phyloP scores from a whole-genome alignment of 1,140 invertebrate species.

The Hycleus cichorii region DNA sequence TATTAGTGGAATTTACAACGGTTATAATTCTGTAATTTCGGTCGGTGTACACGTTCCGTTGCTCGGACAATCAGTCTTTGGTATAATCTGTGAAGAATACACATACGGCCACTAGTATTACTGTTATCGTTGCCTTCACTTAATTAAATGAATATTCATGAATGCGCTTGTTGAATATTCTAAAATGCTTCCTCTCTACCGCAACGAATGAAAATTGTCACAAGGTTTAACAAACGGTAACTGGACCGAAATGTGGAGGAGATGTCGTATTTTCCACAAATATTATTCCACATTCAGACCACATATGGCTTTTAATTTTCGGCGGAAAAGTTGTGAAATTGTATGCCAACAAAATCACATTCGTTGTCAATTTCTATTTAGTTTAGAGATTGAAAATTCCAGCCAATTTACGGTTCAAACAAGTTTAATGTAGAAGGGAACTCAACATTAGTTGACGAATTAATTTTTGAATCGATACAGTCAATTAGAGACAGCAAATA shows the following conservation, averaged over 20 bases:
- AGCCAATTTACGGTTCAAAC: too few relatives aligned
- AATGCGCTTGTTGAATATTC: conserved; percentile 28
- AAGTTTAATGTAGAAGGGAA: too few relatives aligned
- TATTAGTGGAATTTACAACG: not conserved
- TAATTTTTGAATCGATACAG: too few relatives aligned
- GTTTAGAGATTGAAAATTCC: too few relatives aligned
- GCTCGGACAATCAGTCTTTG: conserved; percentile 11
- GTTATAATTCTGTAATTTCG: too few relatives aligned
- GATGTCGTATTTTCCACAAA: too few relatives aligned
- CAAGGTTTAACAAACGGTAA: conserved; percentile 13
- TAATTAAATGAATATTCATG: conserved; percentile 32
- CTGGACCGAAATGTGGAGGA: too few relatives aligned
- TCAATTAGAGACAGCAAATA: too few relatives aligned
- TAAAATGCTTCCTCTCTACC: conserved; percentile 13
- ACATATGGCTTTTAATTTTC: conserved; percentile 6
- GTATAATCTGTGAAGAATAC: conserved; percentile 13
- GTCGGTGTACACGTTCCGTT: not conserved
- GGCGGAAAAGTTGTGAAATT: too few relatives aligned
- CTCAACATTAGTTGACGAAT: too few relatives aligned
- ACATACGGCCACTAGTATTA: conserved; percentile 4
- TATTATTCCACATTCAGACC: conserved; percentile 2
- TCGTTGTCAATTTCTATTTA: too few relatives aligned
- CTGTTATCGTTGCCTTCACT: conserved; percentile 26
- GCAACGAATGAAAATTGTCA: conserved; percentile 21
- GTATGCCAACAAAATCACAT: too few relatives aligned